A percentile compares a stretch with the other conserved stretches of the same genome.
Evolutionary conservation across 2,888 invertebrate species (phyloP).

Genomic region (Pachliopta kotzebuea): DNA sequence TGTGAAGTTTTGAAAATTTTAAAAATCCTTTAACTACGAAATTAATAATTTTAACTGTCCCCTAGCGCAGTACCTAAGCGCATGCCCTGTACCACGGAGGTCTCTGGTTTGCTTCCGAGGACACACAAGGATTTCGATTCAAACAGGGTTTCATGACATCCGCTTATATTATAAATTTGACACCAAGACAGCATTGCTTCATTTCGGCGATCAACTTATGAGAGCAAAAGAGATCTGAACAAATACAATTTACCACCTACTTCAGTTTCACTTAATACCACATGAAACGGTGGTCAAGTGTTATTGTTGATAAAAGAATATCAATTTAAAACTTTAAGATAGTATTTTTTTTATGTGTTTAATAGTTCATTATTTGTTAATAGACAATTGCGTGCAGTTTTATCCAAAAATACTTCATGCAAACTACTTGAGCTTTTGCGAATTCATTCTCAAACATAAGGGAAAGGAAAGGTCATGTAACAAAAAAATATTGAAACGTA

Average conservation of each 20-base stretch:
- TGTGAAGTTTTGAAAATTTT: too few relatives aligned
- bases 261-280: neutral
- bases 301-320: neutral
- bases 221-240: neutral
- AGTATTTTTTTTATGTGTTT: neutral
- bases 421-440: slow-evolving; percentile 37
- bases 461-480: neutral
- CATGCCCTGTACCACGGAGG: too few relatives aligned
- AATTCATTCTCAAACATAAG: slow-evolving; percentile 24
- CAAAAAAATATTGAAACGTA: slow-evolving; percentile 27
- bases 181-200: neutral
- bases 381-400: slow-evolving; percentile 42
- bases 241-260: neutral
- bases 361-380: slow-evolving; percentile 25
- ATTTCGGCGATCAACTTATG: neutral
- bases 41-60: too few relatives aligned
- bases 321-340: neutral
- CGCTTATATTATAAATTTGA: neutral
- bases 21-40: too few relatives aligned
- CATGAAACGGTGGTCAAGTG: neutral
- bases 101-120: too few relatives aligned
- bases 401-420: slow-evolving; percentile 47
- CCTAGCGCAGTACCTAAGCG: too few relatives aligned
- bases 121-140: too few relatives aligned
- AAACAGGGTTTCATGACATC: neutral